Conservation (phyloP, 2,888 invertebrate genomes). For the Halictus ligatus region DNA sequence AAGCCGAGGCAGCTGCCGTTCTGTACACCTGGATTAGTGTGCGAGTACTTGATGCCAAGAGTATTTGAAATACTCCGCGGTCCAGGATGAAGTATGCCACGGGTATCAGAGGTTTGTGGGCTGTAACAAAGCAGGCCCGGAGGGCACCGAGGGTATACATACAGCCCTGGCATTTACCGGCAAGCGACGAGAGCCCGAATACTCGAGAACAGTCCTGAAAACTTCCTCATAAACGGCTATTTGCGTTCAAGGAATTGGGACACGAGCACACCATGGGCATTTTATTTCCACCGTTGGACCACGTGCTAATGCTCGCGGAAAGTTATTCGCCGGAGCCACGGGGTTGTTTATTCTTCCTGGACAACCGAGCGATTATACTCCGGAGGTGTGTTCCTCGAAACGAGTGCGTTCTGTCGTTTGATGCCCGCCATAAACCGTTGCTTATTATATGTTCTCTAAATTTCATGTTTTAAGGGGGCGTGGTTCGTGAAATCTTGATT, state of each 20-base stretch:
- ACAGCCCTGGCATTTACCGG: conserved; percentile 65
- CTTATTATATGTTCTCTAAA: not conserved
- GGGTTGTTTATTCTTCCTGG: not conserved
- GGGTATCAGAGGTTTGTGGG: conserved; percentile 73
- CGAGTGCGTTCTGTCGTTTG: not conserved
- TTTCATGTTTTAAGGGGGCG: not conserved
- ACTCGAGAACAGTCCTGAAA: conserved; percentile 56
- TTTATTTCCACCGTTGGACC: conserved; percentile 34
- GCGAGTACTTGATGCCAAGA: conserved; percentile 72
- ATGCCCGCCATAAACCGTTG: not conserved
- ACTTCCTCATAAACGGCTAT: conserved; percentile 64
- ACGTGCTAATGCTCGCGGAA: not conserved
- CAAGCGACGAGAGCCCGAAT: conserved; percentile 56
- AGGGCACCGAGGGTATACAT: conserved; percentile 71
- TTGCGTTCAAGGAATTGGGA: conserved; percentile 50
- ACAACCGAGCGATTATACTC: not conserved
- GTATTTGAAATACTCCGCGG: conserved; percentile 77
- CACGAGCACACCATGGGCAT: conserved; percentile 31
- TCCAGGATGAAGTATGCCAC: conserved; percentile 75
- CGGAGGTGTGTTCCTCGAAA: not conserved
- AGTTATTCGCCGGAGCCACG: not conserved
- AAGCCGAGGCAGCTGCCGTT: conserved; percentile 65
- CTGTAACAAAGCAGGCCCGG: conserved; percentile 76
- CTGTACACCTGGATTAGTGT: conserved; percentile 54
- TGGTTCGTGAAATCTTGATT: not conserved